Base-by-base conservation (phyloP, 1,140 invertebrate genomes). In the Galleria mellonella region DNA sequence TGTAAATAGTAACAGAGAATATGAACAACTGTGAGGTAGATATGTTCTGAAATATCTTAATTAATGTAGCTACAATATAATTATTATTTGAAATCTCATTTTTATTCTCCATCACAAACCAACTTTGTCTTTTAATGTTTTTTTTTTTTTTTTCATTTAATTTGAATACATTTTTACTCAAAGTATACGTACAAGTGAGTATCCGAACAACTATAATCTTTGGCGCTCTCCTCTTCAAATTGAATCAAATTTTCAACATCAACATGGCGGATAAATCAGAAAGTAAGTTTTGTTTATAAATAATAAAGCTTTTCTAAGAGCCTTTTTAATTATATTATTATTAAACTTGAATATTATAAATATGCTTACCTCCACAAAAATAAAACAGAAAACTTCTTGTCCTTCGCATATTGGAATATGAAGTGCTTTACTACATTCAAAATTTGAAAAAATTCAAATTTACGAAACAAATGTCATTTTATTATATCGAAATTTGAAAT, bases 221-320 rank as follows among this genome's bases (percentile, higher is more conserved):
- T 85, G 78, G 78, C 81, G 78, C 77, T 82, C 62, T 77, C 71
- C 49, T 74, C 69, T 78, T 82, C 66, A 75, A 81, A 75, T 74
- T 65, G 58, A 74, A 74, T 73, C 70, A 72, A 77, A 76, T 76
- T 69, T 72, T 75, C 72, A 69, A 88, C 83, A 86, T 88, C 89
- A 92, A 92, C 86, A 93, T 93, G 91, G 91, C 91, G 88, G 91
- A 92, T 88, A 86, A 88, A 87, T 89, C 90, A 89, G 90, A 92
- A 91, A 92, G 90, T 92, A 88, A 91, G 90, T 91, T 77, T 83
- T 73, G 64, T 79, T 84, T 83, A 72, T 53, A 38, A 37, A 33
- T 27, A 31, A 15, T 43, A 40, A 32, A 41, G 37, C 6, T 3
- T 15, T 37, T 17, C 35, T 2, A 14, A 32, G 10, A 31, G 14